phyloP scores from a whole-genome alignment of 2,888 invertebrate genomes.

The Epirrhoe tristata region DNA sequence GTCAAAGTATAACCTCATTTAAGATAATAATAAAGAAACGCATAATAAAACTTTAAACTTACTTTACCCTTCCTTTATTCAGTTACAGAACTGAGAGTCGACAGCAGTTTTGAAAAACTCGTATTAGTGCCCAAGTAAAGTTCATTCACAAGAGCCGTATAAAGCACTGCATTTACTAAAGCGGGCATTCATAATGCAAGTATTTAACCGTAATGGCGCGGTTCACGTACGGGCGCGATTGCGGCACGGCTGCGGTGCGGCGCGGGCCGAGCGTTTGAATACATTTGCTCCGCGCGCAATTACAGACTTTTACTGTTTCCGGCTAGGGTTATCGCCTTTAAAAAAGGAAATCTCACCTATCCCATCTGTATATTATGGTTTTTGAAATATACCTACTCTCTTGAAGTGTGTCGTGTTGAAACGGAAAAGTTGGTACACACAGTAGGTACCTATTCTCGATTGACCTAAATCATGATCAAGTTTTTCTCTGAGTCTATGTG shows the following conservation, averaged over 20 bases:
- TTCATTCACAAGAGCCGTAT: slow-evolving; percentile 7
- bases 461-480: too few species aligned
- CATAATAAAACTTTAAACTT: background rate
- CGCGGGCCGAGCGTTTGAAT: slow-evolving; percentile 37
- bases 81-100: background rate
- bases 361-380: too few species aligned
- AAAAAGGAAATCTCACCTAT: background rate
- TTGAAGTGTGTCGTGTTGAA: too few species aligned
- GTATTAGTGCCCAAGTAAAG: background rate
- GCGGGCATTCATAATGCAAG: slow-evolving; percentile 15
- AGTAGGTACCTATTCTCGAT: too few species aligned
- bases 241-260: slow-evolving; percentile 14
- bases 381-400: too few species aligned
- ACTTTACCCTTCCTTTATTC: background rate
- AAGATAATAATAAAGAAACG: background rate
- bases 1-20: background rate
- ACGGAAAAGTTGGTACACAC: too few species aligned
- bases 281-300: slow-evolving; percentile 47
- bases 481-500: too few species aligned
- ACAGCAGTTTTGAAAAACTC: slow-evolving; percentile 3
- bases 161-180: slow-evolving; percentile 10
- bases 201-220: slow-evolving; percentile 11
- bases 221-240: slow-evolving; percentile 2
- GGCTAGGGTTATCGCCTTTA: background rate
- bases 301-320: slow-evolving; percentile 43